Evolutionary conservation across 2,797 vertebrate genomes (phyloP), one percentile per base, ranked within the genome.

Genomic region (Poeciliopsis paucimaculata): DNA sequence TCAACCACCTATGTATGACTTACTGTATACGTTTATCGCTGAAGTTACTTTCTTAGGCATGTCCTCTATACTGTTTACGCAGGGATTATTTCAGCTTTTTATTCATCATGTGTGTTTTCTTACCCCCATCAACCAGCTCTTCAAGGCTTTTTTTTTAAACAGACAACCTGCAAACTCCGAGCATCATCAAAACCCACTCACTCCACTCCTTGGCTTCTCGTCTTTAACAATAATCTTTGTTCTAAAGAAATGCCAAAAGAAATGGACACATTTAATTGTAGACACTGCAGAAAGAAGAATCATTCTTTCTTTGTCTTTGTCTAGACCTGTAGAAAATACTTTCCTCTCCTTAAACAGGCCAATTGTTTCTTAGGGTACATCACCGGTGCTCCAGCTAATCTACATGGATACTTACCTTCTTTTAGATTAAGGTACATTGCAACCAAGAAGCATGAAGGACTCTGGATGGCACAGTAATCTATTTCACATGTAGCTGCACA

Each of bases 401-500:
- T 94, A 83, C 89, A 92, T 91, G 91, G 88, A 88, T 91, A 89
- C 88, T 86, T 89, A 91, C 90, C 86, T 89, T 91, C 83, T 83
- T 90, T 89, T 89, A 86, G 91, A 90, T 92, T 92, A 90, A 87
- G 79, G 85, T 85, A 85, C 82, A 86, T 89, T 18, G 51, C 83
- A 85, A 85, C 83, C 88, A 84, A 81, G 84, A 84, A 91, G 89
- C 93, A 87, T 94, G 94, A 94, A 95, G 93, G 93, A 93, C 91
- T 90, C 83, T 77, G 89, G 84, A 85, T 91, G 89, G 92, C 89
- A 87, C 51, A 85, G 85, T 81, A 91, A 92, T 93, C 89, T 87
- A 94, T 95, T 95, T 95, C 92, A 94, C 94, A 95, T 94, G 75
- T 79, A 93, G 89, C 92, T 92, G 90, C 93, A 93, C 91, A 93